Conservation (phyloP, 1,140 invertebrate genomes). For the Mercenaria mercenaria region DNA sequence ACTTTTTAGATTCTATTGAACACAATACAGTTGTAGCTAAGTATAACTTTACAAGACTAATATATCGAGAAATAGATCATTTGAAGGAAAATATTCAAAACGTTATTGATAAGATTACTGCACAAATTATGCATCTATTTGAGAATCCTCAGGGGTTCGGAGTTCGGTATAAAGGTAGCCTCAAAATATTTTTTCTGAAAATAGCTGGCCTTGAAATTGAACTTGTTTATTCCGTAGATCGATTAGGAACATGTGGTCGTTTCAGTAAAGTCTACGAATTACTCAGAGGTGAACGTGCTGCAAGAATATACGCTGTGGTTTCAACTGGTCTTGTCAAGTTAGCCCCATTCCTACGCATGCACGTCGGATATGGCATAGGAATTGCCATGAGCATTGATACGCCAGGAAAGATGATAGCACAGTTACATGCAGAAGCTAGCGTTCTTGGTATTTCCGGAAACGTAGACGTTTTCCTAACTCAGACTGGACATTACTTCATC, state of each 20-base stretch:
- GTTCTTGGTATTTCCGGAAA: conserved; percentile 12
- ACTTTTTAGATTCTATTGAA: conserved; percentile 2
- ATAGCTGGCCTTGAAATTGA: conserved; percentile 32
- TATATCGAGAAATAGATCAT: neutral
- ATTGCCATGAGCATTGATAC: conserved; percentile 32
- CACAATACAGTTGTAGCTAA: neutral
- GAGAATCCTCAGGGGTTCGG: conserved; percentile 1
- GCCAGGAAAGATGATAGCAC: neutral
- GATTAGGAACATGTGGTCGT: neutral
- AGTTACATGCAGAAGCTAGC: neutral
- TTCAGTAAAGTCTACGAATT: neutral
- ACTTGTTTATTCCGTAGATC: conserved; percentile 19
- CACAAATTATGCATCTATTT: neutral
- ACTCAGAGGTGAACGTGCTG: neutral
- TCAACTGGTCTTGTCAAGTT: neutral
- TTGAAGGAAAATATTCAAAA: neutral
- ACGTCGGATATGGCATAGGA: conserved; percentile 29
- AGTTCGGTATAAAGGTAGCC: neutral
- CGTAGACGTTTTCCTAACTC: conserved; percentile 22
- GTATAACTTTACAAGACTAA: neutral
- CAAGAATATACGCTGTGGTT: conserved; percentile 7
- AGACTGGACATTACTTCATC: neutral
- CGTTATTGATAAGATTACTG: neutral
- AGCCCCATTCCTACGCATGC: neutral
- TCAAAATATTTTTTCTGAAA: conserved; percentile 4